Evolutionary conservation across 2,888 invertebrate genomes (phyloP).

Genomic region (Ariolimax columbianus): DNA sequence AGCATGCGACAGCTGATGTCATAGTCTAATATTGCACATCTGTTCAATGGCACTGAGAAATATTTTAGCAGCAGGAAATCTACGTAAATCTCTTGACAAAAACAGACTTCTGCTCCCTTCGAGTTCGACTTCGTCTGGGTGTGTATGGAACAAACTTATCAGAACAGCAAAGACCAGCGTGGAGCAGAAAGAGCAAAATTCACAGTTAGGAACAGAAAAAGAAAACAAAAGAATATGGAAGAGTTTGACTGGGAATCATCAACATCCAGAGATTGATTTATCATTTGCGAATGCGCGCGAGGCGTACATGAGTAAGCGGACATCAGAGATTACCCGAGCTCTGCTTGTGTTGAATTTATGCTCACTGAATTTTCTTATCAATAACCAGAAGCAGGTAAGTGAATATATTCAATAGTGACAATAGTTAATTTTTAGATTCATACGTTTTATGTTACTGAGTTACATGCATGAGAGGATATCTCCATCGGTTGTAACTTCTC

Average conservation of each 20-base stretch:
- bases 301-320: conserved; percentile 97
- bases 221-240: conserved; percentile 17
- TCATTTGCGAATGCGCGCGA: conserved; percentile 91
- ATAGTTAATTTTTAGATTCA: too few species aligned
- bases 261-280: conserved; percentile 69
- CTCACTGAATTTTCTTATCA: conserved; percentile 90
- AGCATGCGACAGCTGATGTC: neutral
- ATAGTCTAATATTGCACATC: neutral
- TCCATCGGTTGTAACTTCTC: too few species aligned
- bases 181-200: conserved; percentile 5
- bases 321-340: conserved; percentile 92
- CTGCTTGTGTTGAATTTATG: conserved; percentile 95
- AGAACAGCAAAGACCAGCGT: conserved; percentile 43
- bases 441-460: too few species aligned
- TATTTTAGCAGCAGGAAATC: neutral
- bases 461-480: too few species aligned
- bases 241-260: conserved; percentile 45
- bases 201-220: neutral
- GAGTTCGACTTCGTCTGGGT: neutral
- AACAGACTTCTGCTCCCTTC: neutral
- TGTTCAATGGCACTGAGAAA: conserved; percentile 27
- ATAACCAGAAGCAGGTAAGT: conserved; percentile 92
- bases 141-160: neutral
- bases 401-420: too few species aligned
- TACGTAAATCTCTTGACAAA: neutral